Base-by-base conservation (phyloP, 2,888 invertebrate species). In the Muscina levida region DNA sequence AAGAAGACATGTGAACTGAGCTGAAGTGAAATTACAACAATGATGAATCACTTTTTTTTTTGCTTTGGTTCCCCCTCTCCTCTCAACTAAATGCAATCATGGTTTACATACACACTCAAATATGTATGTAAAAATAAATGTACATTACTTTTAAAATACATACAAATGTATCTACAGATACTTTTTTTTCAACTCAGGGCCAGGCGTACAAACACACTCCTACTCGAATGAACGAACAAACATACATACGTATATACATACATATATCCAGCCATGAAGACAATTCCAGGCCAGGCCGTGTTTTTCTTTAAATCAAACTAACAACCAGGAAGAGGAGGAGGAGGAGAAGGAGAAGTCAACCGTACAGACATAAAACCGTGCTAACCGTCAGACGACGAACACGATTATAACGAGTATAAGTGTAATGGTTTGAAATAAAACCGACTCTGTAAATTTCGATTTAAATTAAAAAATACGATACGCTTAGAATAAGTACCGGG, bases 1-100 rank as follows among this genome's bases (percentile, higher is more conserved):
- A 68, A 77, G 67, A 67, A 26, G 74, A 72, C 77, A 77, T 81
- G 74, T 81, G 77, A 81, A 77, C 81, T 70, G 17, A 51, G 76
- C 76, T 72, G 74, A 81, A 81, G n/a, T n/a, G n/a, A n/a, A n/a
- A 74, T 74, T 74, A 77, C n/a, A n/a, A n/a, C 48, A 77, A 81
- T 81, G 77, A 77, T 81, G 81, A 81, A 77, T 81, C 81, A 81
- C 81, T 77, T 81, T 74, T 77, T 39, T 19, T n/a, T n/a, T n/a
- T n/a, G n/a, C n/a, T n/a, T n/a, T n/a, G n/a, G n/a, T 37, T 59
- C 59, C 39, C 17, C 19, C 59, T 37, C n/a, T n/a, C n/a, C n/a
- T n/a, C n/a, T n/a, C n/a, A n/a, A n/a, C n/a, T n/a, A n/a, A n/a
- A n/a, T n/a, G n/a, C n/a, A n/a, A n/a, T n/a, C n/a, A n/a, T n/a